These are phyloP conservation scores for Drosophila setosimentum DNA, from an alignment of 2,888 invertebrate species.

Conservation along the genomic window DNA sequence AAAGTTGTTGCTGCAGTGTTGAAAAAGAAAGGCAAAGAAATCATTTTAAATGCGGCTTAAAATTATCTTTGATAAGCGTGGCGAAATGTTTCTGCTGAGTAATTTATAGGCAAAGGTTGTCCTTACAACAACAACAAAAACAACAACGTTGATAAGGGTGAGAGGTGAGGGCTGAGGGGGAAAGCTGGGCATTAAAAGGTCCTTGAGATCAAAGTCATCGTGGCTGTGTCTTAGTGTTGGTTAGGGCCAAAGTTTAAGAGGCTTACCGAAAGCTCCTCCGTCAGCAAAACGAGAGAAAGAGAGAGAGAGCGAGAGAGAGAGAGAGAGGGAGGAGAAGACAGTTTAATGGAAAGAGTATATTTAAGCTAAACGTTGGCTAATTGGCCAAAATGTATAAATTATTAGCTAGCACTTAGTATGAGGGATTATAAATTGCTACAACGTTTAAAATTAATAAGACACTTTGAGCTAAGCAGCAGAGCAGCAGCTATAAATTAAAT, in stretches of 20 bases:
- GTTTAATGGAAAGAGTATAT: slow-evolving; percentile 8
- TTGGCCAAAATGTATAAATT: slow-evolving; percentile 33
- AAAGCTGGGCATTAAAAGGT: slow-evolving; percentile 62
- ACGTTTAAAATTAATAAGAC: not conserved
- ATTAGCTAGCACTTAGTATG: not conserved
- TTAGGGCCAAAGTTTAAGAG: slow-evolving; percentile 64
- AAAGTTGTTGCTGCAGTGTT: slow-evolving; percentile 20
- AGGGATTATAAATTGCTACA: not conserved
- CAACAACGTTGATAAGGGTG: not conserved
- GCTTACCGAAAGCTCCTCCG: slow-evolving; percentile 45
- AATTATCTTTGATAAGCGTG: slow-evolving; percentile 77
- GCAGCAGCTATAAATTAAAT: not conserved
- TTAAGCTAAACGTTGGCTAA: slow-evolving; percentile 36
- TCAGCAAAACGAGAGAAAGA: too few species aligned
- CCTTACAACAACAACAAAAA: slow-evolving; percentile 11
- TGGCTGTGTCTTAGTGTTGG: slow-evolving; percentile 36
- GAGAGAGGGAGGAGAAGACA: not conserved
- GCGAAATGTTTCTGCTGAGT: slow-evolving; percentile 72
- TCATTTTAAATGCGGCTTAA: slow-evolving; percentile 79
- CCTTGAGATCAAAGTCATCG: slow-evolving; percentile 66
- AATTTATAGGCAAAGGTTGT: slow-evolving; percentile 66
- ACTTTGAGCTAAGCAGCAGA: not conserved
- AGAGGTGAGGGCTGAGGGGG: not conserved
- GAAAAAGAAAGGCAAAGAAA: slow-evolving; percentile 53
- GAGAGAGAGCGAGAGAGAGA: too few species aligned